phyloP scores from a whole-genome alignment of 2,888 invertebrate genomes.

The Monochamus alternatus region DNA sequence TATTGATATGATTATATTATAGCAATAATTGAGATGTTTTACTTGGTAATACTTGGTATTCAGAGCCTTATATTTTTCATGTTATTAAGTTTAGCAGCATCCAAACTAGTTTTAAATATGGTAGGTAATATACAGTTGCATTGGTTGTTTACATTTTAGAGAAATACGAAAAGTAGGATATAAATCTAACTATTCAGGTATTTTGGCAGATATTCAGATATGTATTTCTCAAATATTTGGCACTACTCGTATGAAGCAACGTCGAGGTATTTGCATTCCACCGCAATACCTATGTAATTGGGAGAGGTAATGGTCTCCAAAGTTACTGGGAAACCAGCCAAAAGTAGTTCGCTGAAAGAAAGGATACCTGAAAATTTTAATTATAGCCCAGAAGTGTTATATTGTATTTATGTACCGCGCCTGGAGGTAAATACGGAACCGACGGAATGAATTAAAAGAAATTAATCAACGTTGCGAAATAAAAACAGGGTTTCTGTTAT shows the following conservation, averaged over 20 bases:
- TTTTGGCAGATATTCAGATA: slow-evolving; percentile 46
- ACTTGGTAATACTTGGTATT: too few species aligned
- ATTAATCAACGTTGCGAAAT: too few species aligned
- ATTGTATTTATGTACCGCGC: too few species aligned
- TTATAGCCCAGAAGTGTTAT: not conserved
- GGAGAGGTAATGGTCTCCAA: slow-evolving; percentile 61
- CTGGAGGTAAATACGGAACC: too few species aligned
- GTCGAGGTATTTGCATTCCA: slow-evolving; percentile 35
- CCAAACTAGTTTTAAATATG: too few species aligned
- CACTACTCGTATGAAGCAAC: slow-evolving; percentile 24
- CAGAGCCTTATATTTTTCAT: too few species aligned
- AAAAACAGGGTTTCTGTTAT: too few species aligned
- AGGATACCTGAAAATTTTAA: slow-evolving; percentile 5
- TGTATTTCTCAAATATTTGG: slow-evolving; percentile 41
- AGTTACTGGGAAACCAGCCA: slow-evolving; percentile 47
- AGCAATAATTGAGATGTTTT: too few species aligned
- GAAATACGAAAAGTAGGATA: slow-evolving; percentile 25
- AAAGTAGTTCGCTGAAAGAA: slow-evolving; percentile 31
- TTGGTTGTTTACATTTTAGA: slow-evolving; percentile 21
- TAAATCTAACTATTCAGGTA: slow-evolving; percentile 40
- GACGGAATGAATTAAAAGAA: too few species aligned
- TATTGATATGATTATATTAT: too few species aligned
- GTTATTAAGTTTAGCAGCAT: too few species aligned
- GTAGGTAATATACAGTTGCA: too few species aligned
- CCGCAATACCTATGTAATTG: slow-evolving; percentile 60